Base-by-base conservation (phyloP, 2,888 invertebrate genomes). In the Aphrophora alni region DNA sequence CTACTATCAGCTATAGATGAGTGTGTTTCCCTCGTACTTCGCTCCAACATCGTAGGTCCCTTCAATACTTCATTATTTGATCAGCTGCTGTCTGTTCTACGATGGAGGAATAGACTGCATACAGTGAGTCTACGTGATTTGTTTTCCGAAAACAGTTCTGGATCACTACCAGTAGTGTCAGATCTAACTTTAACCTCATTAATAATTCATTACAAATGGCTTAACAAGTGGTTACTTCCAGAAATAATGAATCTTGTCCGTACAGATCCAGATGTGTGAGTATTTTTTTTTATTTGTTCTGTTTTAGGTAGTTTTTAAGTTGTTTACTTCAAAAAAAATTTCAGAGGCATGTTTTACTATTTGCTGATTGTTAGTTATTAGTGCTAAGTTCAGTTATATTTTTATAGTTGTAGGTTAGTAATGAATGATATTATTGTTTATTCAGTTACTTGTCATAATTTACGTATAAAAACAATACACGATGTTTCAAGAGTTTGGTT, bases 181-280 rank as follows among this genome's bases (percentile, higher is more conserved):
- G 89, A 91, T 75, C 91, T 92, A 82, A 88, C 92, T 0, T 88
- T 92, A 69, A 91, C 92, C n/a, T 89, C 92, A 76, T 86, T 95
- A 0, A 89, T 91, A 83, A 89, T 94, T 14, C 94, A 95, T 86
- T 93, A 92, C 85, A 93, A 92, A 87, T 95, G 95, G 95, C 87
- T 95, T 51, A 88, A 90, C 24, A 95, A 95, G 86, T 90, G 92
- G 87, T 88, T 92, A 27, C 85, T 93, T 0, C 86, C 86, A 38
- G 86, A 85, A 68, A 72, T 89, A 2, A 17, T 82, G 3, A 78
- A 82, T 38, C 27, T 84, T 27, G 28, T 79, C 0, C n/a, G 51
- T 17, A 38, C 26, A 25, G 59, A 70, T 69, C 26, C 38, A 24
- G 38, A 28, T 8, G 4, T 81, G 77, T 81, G 74, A 71, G 44